Percentiles rank a stretch among this genome's conserved stretches.
phyloP scores from a whole-genome alignment of 2,113 vertebrate species.

The Cyprinodon tularosa region DNA sequence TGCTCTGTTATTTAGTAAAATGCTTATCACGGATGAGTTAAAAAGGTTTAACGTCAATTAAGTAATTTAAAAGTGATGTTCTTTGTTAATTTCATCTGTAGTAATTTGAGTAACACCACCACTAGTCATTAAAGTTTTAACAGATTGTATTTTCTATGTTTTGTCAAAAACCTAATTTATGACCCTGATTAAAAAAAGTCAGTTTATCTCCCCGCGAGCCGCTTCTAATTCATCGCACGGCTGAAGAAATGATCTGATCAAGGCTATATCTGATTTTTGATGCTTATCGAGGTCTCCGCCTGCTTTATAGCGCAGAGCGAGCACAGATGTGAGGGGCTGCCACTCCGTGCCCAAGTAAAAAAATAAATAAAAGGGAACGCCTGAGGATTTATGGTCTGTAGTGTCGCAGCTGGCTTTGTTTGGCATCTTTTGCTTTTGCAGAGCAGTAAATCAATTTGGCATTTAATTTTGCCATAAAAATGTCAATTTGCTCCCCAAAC shows the following conservation, averaged over 20 bases:
- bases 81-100: not conserved
- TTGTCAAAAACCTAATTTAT: not conserved
- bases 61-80: not conserved
- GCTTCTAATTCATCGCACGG: slow-evolving; percentile 15
- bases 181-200: not conserved
- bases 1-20: not conserved
- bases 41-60: not conserved
- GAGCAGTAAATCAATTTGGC: slow-evolving; percentile 27
- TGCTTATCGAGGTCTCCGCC: slow-evolving; percentile 29
- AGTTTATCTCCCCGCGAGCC: not conserved
- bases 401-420: not conserved
- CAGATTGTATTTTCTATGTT: not conserved
- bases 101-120: not conserved
- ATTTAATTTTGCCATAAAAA: slow-evolving; percentile 36
- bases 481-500: slow-evolving; percentile 14
- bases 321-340: slow-evolving; percentile 5
- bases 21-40: not conserved
- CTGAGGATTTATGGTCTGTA: slow-evolving; percentile 2
- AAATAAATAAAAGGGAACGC: not conserved
- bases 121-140: not conserved
- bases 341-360: slow-evolving; percentile 3
- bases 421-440: slow-evolving; percentile 9
- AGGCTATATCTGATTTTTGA: slow-evolving; percentile 30
- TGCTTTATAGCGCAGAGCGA: slow-evolving; percentile 3
- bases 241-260: slow-evolving; percentile 43